Base-by-base conservation (phyloP, 2,888 invertebrate genomes). In the Conchocele bisecta region DNA sequence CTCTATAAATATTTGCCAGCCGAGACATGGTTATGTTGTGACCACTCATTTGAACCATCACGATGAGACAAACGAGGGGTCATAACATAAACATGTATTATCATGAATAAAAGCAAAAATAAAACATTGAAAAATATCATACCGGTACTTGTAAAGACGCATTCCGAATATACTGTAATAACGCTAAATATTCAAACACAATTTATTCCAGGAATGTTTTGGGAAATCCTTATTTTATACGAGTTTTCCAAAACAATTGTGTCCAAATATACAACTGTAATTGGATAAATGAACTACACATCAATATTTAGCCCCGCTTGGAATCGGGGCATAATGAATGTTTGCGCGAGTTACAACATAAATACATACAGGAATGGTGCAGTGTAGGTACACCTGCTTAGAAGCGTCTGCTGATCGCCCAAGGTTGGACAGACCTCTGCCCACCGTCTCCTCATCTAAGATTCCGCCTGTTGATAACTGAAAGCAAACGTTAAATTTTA, bases 361-460 rank as follows among this genome's bases (percentile, higher is more conserved):
- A 15, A 15, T 31, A 74, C 84, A 80, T 79, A 90, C 90, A 13
- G 90, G 87, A 56, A 90, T 74, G 15, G 87, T 79, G 15, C 88
- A 76, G 76, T 90, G 85, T 3, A 91, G 84, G 76, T 86, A 91
- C 5, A 89, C 89, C 78, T 89, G 89, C 53, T 84, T 80, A 33
- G 83, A 82, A 35, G 90, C 91, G 82, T 88, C 86, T 42, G 91
- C 90, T 35, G 89, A 87, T 42, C 88, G 51, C 13, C 89, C 89
- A 28, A 90, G 82, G 67, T 89, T 89, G 22, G 88, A 85, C 51
- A 91, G 67, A 24, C 89, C 89, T 61, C 88, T 65, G 11, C 83
- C 85, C 60, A 91, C 75, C 6, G 88, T 88, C 58, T 89, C 88
- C 61, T 90, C 90, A 86, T 89, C 89, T 44, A 91, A 74, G 15